A percentile compares a stretch with the other conserved stretches of the same genome.
Evolutionary conservation across 2,797 vertebrate genomes (phyloP).

Genomic region (Sebastes steindachneri): DNA sequence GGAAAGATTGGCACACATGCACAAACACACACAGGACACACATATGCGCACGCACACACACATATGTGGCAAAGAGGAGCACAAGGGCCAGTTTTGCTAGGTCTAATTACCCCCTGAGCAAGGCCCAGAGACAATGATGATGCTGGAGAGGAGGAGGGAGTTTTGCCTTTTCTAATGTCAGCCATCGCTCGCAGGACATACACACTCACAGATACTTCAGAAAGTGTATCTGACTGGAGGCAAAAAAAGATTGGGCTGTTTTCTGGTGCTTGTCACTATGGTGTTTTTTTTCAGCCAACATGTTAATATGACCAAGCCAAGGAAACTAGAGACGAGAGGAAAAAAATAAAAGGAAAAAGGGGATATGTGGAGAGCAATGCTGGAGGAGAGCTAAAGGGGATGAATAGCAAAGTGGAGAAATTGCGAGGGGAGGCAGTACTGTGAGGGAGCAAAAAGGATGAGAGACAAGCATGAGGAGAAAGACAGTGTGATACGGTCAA

Average conservation of each 20-base stretch:
- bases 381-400: slow-evolving; percentile 33
- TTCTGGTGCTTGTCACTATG: slow-evolving; percentile 51
- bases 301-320: slow-evolving; percentile 49
- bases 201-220: slow-evolving; percentile 35
- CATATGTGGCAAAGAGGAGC: slow-evolving; percentile 50
- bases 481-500: slow-evolving; percentile 7
- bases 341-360: neutral
- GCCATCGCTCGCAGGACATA: slow-evolving; percentile 61
- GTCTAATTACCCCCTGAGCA: slow-evolving; percentile 69
- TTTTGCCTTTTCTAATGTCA: slow-evolving; percentile 79
- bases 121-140: slow-evolving; percentile 40
- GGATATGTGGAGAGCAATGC: slow-evolving; percentile 6
- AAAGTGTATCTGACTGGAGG: slow-evolving; percentile 49
- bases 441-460: slow-evolving; percentile 20
- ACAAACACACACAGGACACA: slow-evolving; percentile 39
- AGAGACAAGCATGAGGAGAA: slow-evolving; percentile 15
- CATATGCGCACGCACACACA: slow-evolving; percentile 7
- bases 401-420: slow-evolving; percentile 32
- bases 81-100: slow-evolving; percentile 63
- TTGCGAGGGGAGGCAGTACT: slow-evolving; percentile 9
- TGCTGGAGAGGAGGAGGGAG: slow-evolving; percentile 48
- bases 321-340: neutral
- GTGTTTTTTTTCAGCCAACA: slow-evolving; percentile 33
- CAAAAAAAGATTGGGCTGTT: slow-evolving; percentile 51
- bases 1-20: slow-evolving; percentile 71